Evolutionary conservation across 2,113 vertebrate genomes (phyloP).

Genomic region (Microcebus murinus): DNA sequence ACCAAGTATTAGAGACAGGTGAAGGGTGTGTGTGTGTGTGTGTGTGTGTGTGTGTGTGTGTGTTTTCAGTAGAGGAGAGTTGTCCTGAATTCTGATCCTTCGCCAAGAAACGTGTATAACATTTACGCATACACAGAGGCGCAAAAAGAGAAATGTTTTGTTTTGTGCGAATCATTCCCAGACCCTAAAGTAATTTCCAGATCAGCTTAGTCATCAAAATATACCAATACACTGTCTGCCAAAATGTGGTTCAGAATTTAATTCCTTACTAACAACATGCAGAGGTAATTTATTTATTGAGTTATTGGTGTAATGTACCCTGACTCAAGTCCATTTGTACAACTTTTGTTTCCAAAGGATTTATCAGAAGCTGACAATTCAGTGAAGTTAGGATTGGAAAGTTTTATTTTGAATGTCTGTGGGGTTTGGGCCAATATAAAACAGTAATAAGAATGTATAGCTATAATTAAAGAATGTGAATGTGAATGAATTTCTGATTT

Average conservation of each 20-base stretch:
- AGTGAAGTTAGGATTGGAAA: neutral
- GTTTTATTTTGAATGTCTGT: neutral
- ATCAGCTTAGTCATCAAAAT: neutral
- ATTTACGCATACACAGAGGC: neutral
- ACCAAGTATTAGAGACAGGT: neutral
- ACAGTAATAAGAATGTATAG: neutral
- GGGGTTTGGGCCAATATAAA: neutral
- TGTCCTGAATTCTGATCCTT: neutral
- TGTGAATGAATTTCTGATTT: neutral
- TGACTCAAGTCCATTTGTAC: neutral
- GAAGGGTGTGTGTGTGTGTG: accelerated
- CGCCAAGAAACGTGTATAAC: neutral
- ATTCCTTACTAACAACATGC: neutral
- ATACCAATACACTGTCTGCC: neutral
- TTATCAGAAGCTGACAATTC: neutral
- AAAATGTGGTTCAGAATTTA: neutral
- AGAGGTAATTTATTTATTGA: neutral
- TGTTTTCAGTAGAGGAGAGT: neutral
- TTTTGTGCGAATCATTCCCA: neutral
- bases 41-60: accelerated
- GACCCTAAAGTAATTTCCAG: neutral
- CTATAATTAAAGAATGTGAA: neutral
- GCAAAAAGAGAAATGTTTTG: neutral
- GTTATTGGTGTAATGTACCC: neutral
- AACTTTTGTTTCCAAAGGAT: neutral